Base-by-base conservation (phyloP, 2,797 vertebrate species). In the Clarias pachynema region DNA sequence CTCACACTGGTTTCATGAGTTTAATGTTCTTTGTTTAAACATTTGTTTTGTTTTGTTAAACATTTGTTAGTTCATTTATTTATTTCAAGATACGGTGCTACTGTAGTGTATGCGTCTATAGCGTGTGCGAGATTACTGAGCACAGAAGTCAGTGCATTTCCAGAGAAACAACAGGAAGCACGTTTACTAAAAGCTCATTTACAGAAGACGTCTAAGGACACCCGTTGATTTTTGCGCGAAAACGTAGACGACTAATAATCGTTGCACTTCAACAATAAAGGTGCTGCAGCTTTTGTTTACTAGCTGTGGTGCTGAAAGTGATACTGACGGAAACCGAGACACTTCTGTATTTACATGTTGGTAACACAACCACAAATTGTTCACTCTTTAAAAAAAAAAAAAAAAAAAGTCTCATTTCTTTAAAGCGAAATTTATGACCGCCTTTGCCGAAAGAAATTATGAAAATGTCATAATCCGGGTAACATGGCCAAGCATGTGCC, bases 271-370 rank as follows among this genome's bases (percentile, higher is more conserved):
- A 57, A 34, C 16, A 10, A 5, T 29, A 56, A 56, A 53, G n/a
- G n/a, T 24, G 8, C 29, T 59, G 5, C 0, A 60, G 57, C 56
- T 62, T 77, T 59, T 29, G 15, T 22, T 62, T n/a, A 4, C 44
- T 75, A 53, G 2, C 70, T 70, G 24, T 12, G 37, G 9, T 24
- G 20, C 7, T 37, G 66, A 69, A 69, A 69, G 16, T 31, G 73
- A 75, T 29, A 31, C 49, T 53, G 44, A 16, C 5, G 7, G 16
- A 70, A 70, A 70, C 34, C 12, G 37, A 49, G 14, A 56, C 49
- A 57, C 73, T 29, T 75, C 49, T 75, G 73, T 57, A 57, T 75
- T 75, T 57, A 49, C 70, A 73, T 26, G 70, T 73, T 49, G 10
- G 18, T 44, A 49, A 49, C 14, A 16, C 5, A 73, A 44, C 56